A percentile compares a stretch with the other conserved stretches of the same genome.
These are phyloP conservation scores for Drosophila subquinaria DNA, from an alignment of 2,888 invertebrate genomes.

Conservation along the genomic window DNA sequence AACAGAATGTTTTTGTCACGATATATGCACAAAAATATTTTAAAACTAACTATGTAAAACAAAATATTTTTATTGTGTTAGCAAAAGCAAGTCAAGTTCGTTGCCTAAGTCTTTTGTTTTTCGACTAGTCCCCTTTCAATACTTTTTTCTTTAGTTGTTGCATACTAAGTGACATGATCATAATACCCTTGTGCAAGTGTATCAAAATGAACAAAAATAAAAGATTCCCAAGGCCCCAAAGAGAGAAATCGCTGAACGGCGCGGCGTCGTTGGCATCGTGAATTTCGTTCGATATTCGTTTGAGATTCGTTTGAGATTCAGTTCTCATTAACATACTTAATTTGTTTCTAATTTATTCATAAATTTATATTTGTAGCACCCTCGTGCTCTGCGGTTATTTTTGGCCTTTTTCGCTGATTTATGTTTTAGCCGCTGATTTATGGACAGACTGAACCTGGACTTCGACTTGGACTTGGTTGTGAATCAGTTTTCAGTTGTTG, in stretches of 20 bases:
- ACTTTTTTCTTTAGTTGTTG: no score
- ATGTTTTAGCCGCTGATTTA: slow-evolving; percentile 72
- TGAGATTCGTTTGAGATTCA: slow-evolving; percentile 43
- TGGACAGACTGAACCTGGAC: slow-evolving; percentile 54
- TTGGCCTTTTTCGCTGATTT: slow-evolving; percentile 66
- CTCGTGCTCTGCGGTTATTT: slow-evolving; percentile 39
- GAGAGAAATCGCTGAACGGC: slow-evolving; percentile 54
- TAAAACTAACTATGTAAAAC: no score
- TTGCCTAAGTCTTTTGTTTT: slow-evolving; percentile 79
- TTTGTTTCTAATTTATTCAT: slow-evolving; percentile 82
- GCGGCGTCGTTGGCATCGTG: slow-evolving; percentile 33
- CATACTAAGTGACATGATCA: neutral
- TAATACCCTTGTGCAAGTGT: neutral
- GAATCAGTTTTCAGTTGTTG: slow-evolving; percentile 47
- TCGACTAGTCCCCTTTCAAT: neutral
- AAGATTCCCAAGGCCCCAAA: slow-evolving; percentile 31
- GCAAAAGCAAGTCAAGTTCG: slow-evolving; percentile 55
- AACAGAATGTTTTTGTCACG: no score
- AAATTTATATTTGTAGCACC: slow-evolving; percentile 80
- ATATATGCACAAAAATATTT: no score
- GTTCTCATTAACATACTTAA: slow-evolving; percentile 77
- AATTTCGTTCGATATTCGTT: slow-evolving; percentile 28
- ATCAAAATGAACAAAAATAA: slow-evolving; percentile 5
- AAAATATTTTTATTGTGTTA: no score
- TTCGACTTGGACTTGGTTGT: slow-evolving; percentile 33